Evolutionary conservation across 2,888 invertebrate species (phyloP), one percentile per base, ranked within the genome.

Genomic region (Pandemis heparana): DNA sequence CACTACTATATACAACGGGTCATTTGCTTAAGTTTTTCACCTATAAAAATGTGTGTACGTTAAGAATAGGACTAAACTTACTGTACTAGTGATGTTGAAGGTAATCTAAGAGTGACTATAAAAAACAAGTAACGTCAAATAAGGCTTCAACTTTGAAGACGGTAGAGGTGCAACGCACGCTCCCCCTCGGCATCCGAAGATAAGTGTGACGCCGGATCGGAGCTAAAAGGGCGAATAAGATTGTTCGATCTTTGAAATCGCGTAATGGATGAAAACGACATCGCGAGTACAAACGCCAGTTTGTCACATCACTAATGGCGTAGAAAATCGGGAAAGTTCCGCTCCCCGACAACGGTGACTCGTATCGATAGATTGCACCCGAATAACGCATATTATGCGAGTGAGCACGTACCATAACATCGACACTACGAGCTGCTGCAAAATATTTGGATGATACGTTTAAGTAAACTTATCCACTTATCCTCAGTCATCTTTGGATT

Each of bases 301-400:
- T 91, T 90, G 90, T 92, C 92, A 91, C 89, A 87, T 86, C 85
- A 88, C 89, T 91, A 92, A 92, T 92, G 92, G 91, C 80, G 86
- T 82, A 87, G 89, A 90, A 92, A 92, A 92, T 92, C 91, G 89
- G 83, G 81, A 87, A 85, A 88, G 85, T 88, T 87, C 87, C 89
- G 87, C 85, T 87, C 86, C 85, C 87, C 85, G 86, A 87, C 87
- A 85, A 83, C 83, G 85, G 78, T 83, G 82, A 82, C 86, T 87
- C 86, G 85, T 89, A 87, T 86, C 87, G 85, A 89, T 87, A 84
- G 85, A 87, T 86, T 86, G 86, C 87, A 87, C 83, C 80, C 80
- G 85, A 88, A 87, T 87, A 85, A 86, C 83, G 82, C 82, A 83
- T 75, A 59, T 64, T 56, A 71, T 71, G 8, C 8, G 51, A 16